phyloP scores from a whole-genome alignment of 2,888 invertebrate species.

The Torymus aiolomorphi region DNA sequence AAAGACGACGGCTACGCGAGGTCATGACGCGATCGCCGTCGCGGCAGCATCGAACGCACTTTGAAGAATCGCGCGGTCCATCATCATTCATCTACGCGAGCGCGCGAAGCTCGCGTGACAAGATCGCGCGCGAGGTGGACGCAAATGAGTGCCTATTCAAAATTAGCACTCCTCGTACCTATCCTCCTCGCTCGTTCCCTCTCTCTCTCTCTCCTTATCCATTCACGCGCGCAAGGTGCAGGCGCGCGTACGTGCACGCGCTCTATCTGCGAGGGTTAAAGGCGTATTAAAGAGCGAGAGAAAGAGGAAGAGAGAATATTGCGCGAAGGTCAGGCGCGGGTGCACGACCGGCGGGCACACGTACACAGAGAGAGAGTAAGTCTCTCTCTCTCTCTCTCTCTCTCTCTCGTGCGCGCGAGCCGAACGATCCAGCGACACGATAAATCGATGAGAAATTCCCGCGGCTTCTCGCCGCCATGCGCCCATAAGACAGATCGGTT shows the following conservation, averaged over 20 bases:
- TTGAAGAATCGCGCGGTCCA: background rate
- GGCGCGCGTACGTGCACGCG: background rate
- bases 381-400: too few species aligned
- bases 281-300: background rate
- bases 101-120: background rate
- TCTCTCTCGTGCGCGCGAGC: background rate
- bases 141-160: slow-evolving; percentile 35
- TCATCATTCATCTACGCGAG: background rate
- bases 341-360: slow-evolving; percentile 11
- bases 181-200: background rate
- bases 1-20: too few species aligned
- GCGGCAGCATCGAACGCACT: background rate
- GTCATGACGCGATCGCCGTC: background rate
- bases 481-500: slow-evolving; percentile 42
- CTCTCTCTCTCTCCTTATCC: background rate
- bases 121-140: slow-evolving; percentile 19
- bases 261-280: background rate
- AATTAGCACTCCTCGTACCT: slow-evolving; percentile 23
- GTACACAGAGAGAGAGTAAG: too few species aligned
- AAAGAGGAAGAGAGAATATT: background rate
- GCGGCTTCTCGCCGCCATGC: background rate
- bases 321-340: slow-evolving; percentile 11
- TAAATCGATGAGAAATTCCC: slow-evolving; percentile 56
- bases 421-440: slow-evolving; percentile 47
- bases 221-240: slow-evolving; percentile 6